Percentiles rank a stretch among this genome's conserved stretches.
Conservation (phyloP, 1,140 invertebrate genomes). For the Cydia fagiglandana region DNA sequence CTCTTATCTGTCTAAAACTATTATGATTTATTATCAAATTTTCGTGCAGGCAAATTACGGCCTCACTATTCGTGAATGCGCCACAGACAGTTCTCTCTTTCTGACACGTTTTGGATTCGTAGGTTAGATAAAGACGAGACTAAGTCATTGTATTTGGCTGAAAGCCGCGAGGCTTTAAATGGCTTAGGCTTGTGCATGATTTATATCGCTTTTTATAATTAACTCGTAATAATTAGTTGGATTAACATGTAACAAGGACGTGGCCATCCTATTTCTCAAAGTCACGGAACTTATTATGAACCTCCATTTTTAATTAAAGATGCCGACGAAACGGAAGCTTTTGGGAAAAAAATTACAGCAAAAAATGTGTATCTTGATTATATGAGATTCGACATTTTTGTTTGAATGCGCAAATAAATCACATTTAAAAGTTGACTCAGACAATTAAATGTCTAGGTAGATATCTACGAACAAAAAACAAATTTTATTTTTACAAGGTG, state of each 20-base stretch:
- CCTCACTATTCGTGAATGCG: conserved; percentile 59
- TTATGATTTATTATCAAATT: conserved; percentile 79
- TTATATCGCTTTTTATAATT: conserved; percentile 74
- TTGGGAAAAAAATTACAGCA: conserved; percentile 18
- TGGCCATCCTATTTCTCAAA: conserved; percentile 63
- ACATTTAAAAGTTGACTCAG: conserved; percentile 13
- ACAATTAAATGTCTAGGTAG: conserved; percentile 23
- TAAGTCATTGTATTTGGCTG: conserved; percentile 63
- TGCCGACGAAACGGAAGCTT: conserved; percentile 47
- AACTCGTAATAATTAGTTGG: conserved; percentile 74
- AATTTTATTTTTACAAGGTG: too few species aligned
- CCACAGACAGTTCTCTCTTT: conserved; percentile 58
- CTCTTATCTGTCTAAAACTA: conserved; percentile 76
- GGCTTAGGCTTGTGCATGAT: conserved; percentile 63
- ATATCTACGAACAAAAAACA: too few species aligned
- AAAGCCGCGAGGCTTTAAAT: conserved; percentile 59
- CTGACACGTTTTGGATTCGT: conserved; percentile 42
- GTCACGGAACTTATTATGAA: conserved; percentile 55
- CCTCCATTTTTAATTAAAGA: conserved; percentile 44
- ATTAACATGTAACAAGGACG: conserved; percentile 69
- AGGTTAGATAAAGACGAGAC: conserved; percentile 59
- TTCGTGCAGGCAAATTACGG: conserved; percentile 78
- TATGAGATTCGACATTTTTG: neutral
- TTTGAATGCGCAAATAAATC: neutral
- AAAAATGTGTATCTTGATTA: conserved; percentile 18